These are phyloP conservation scores for Melanostoma mellinum DNA, from an alignment of 2,888 invertebrate species.

Conservation along the genomic window DNA sequence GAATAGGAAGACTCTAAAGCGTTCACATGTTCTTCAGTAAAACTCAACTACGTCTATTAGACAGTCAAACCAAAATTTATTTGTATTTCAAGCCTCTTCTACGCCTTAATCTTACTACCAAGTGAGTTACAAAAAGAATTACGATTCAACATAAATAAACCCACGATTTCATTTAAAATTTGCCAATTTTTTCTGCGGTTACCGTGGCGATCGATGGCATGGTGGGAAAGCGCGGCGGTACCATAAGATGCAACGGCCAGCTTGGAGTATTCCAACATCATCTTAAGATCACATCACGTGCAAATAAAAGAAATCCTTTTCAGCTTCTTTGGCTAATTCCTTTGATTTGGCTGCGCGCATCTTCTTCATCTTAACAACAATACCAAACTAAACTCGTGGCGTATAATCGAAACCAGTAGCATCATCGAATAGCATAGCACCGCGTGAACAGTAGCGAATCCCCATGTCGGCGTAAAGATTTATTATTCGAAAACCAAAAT, in stretches of 20 bases:
- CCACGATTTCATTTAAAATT: conserved; percentile 52
- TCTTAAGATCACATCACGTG: conserved; percentile 72
- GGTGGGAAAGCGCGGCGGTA: background rate
- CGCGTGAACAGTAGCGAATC: conserved; percentile 70
- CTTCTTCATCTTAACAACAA: conserved; percentile 54
- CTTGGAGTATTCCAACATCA: conserved; percentile 53
- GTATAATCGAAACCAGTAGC: conserved; percentile 40
- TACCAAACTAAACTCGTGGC: conserved; percentile 38
- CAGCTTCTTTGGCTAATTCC: conserved; percentile 20
- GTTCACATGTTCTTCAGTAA: too few relatives aligned
- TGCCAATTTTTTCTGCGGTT: conserved; percentile 58
- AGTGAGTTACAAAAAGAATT: conserved; percentile 1
- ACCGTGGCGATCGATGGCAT: conserved; percentile 29
- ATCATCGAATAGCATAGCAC: conserved; percentile 63
- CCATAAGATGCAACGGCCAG: too few relatives aligned
- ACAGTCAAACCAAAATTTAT: too few relatives aligned
- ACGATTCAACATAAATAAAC: conserved; percentile 47
- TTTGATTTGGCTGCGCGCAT: conserved; percentile 9
- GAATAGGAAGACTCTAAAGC: too few relatives aligned
- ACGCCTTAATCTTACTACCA: conserved; percentile 2
- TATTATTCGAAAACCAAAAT: conserved; percentile 55
- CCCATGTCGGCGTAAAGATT: conserved; percentile 64
- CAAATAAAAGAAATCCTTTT: conserved; percentile 61
- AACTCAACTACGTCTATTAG: too few relatives aligned
- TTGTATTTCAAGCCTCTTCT: background rate